Evolutionary conservation across 2,888 invertebrate genomes (phyloP).

Genomic region (Diaprepes abbreviatus): DNA sequence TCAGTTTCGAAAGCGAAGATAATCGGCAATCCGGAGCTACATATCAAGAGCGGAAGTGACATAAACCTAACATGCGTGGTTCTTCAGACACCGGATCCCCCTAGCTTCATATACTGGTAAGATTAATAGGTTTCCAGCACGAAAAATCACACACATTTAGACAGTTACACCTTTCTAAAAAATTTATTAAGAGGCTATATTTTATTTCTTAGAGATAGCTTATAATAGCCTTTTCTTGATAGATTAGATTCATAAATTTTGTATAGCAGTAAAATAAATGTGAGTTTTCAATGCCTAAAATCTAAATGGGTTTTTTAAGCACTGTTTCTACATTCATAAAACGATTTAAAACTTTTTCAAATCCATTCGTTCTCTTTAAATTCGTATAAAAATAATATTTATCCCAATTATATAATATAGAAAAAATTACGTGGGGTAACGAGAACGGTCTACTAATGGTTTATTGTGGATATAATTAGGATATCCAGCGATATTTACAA

Average conservation of each 20-base stretch:
- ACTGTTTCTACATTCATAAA: not conserved
- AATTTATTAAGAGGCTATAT: slow-evolving; percentile 10
- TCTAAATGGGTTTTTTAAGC: no score
- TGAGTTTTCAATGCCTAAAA: no score
- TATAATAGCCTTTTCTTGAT: not conserved
- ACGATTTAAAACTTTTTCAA: no score
- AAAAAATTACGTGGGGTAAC: no score
- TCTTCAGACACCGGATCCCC: slow-evolving; percentile 85
- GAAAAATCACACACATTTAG: slow-evolving; percentile 37
- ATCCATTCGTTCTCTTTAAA: no score
- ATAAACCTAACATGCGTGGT: slow-evolving; percentile 93
- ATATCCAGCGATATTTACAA: slow-evolving; percentile 19
- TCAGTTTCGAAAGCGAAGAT: slow-evolving; percentile 92
- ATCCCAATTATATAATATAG: not conserved
- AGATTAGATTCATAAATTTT: not conserved
- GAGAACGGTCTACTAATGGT: not conserved
- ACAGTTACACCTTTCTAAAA: slow-evolving; percentile 11
- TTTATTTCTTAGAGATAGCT: not conserved
- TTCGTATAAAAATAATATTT: no score
- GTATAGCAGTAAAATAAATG: not conserved
- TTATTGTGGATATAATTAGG: not conserved
- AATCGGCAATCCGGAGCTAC: slow-evolving; percentile 86
- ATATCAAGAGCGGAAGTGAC: slow-evolving; percentile 91
- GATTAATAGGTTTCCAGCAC: slow-evolving; percentile 46
- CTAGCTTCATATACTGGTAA: slow-evolving; percentile 83